These are phyloP conservation scores for Dolichomitus sp. DNA, from an alignment of 2,888 invertebrate species.

Conservation along the genomic window DNA sequence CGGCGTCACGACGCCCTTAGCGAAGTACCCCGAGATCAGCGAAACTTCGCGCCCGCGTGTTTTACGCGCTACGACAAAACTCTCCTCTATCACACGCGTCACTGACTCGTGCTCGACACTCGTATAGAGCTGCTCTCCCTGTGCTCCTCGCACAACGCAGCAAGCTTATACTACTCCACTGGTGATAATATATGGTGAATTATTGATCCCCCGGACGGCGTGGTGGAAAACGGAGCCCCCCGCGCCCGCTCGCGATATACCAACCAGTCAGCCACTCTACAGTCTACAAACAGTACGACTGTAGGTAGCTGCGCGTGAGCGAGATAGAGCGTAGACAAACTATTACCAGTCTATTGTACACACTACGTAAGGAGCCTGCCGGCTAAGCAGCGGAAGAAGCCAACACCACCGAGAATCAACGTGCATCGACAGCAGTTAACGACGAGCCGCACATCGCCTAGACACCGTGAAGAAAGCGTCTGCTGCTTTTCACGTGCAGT, in stretches of 20 bases:
- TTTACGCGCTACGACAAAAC: slow-evolving; percentile 46
- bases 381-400: slow-evolving; percentile 5
- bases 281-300: slow-evolving; percentile 36
- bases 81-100: slow-evolving; percentile 39
- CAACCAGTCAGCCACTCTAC: slow-evolving; percentile 14
- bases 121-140: not conserved
- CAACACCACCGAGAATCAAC: not conserved
- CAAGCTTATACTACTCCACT: slow-evolving; percentile 57
- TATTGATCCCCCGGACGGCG: slow-evolving; percentile 80
- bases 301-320: slow-evolving; percentile 17
- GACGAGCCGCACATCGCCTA: slow-evolving; percentile 16
- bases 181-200: slow-evolving; percentile 80
- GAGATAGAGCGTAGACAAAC: slow-evolving; percentile 38
- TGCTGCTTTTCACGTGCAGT: slow-evolving; percentile 19
- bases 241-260: slow-evolving; percentile 27
- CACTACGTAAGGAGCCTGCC: slow-evolving; percentile 18
- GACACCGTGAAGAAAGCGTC: slow-evolving; percentile 36
- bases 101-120: slow-evolving; percentile 26
- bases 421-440: slow-evolving; percentile 13
- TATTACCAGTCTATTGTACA: slow-evolving; percentile 25
- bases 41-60: slow-evolving; percentile 55
- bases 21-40: slow-evolving; percentile 1
- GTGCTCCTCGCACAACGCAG: slow-evolving; percentile 17
- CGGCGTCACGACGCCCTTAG: slow-evolving; percentile 28
- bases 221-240: slow-evolving; percentile 76